A percentile compares a stretch with the other conserved stretches of the same genome.
Evolutionary conservation across 2,113 vertebrate species (phyloP).

Genomic region (Choloepus hoffmanni): DNA sequence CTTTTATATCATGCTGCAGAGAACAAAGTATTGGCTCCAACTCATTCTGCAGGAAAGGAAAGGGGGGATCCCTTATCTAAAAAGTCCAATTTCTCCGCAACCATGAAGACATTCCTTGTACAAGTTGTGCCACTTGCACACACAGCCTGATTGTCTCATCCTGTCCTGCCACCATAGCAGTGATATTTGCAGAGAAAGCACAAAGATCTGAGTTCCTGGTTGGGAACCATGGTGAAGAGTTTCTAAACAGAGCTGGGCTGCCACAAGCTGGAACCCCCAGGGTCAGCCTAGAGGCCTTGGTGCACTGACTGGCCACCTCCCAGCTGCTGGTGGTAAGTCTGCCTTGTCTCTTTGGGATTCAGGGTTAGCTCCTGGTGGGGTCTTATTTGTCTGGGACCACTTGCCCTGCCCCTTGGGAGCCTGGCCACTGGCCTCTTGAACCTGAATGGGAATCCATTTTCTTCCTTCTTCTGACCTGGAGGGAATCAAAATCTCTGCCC

Average conservation of each 20-base stretch:
- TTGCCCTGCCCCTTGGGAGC: background rate
- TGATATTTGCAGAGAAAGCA: slow-evolving; percentile 58
- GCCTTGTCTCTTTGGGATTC: background rate
- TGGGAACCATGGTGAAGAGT: too few relatives aligned
- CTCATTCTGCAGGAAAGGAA: background rate
- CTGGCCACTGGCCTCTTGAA: too few relatives aligned
- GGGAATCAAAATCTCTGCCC: too few relatives aligned
- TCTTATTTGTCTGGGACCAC: background rate
- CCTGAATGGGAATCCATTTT: too few relatives aligned
- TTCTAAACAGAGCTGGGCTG: too few relatives aligned
- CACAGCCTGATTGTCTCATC: background rate
- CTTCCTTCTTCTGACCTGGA: too few relatives aligned
- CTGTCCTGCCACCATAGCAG: background rate
- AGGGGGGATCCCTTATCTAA: background rate
- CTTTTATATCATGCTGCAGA: background rate
- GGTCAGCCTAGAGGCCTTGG: too few relatives aligned
- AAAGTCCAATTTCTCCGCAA: background rate
- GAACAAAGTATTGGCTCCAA: background rate
- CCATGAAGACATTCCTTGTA: background rate
- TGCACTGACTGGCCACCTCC: too few relatives aligned
- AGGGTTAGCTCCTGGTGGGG: background rate
- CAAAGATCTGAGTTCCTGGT: slow-evolving; percentile 48
- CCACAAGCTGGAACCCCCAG: too few relatives aligned
- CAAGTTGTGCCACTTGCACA: slow-evolving; percentile 3
- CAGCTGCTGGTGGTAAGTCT: slow-evolving; percentile 67